Conservation (phyloP, 2,797 vertebrate genomes). For the Geotrypetes seraphini region DNA sequence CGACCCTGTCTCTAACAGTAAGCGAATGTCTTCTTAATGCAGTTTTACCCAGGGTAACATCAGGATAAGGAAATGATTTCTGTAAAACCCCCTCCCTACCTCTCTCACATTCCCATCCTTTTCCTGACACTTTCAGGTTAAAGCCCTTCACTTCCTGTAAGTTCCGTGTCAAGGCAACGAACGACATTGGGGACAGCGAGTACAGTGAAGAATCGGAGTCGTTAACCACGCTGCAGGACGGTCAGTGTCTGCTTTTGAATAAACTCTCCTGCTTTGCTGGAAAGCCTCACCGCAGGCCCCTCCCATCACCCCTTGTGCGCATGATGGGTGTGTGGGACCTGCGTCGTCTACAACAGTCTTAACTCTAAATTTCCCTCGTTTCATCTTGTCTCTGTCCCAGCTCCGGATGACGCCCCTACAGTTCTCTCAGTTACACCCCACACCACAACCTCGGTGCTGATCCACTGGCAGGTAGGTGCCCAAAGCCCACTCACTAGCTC, state of each 20-base stretch:
- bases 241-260: slow-evolving; percentile 57
- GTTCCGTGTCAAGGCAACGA: slow-evolving; percentile 92
- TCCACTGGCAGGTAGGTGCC: slow-evolving; percentile 82
- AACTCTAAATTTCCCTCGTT: not conserved
- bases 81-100: not conserved
- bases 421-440: slow-evolving; percentile 85
- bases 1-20: too few species aligned
- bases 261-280: too few species aligned
- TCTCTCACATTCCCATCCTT: rapidly evolving
- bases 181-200: slow-evolving; percentile 94
- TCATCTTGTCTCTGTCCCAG: slow-evolving; percentile 29
- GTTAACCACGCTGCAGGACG: slow-evolving; percentile 89
- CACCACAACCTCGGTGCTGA: slow-evolving; percentile 88
- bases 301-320: not conserved
- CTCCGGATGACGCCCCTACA: slow-evolving; percentile 62
- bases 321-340: not conserved
- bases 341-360: too few species aligned
- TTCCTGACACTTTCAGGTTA: slow-evolving; percentile 52
- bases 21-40: too few species aligned
- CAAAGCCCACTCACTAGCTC: too few species aligned
- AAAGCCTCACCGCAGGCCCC: too few species aligned
- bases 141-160: slow-evolving; percentile 97
- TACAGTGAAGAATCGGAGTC: slow-evolving; percentile 92
- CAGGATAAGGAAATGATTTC: not conserved
- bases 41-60: too few species aligned